Evolutionary conservation across 2,888 invertebrate genomes (phyloP), one percentile per base, ranked within the genome.

Genomic region (Busseola fusca): DNA sequence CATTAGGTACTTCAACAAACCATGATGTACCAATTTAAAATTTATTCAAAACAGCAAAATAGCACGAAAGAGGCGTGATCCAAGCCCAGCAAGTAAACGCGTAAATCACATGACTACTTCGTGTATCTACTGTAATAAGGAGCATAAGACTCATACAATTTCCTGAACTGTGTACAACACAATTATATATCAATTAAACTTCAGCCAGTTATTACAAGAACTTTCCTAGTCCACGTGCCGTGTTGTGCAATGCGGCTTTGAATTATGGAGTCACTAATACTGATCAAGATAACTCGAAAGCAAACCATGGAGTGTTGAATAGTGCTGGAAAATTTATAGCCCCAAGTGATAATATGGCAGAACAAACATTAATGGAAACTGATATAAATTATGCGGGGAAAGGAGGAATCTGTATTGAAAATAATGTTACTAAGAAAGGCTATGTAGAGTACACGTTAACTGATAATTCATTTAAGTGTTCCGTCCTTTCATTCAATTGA

Each of bases 181-280:
- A 85, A 86, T 87, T 84, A 87, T 83, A 80, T 82, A 87, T 87
- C 87, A 87, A 87, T 87, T 87, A 87, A 85, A 85, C 78, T 79
- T 80, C 62, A 80, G 80, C 73, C 73, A 78, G 86, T 86, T 85
- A 86, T 86, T 85, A 86, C 81, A 75, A 75, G 84, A 81, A 80
- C 77, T 84, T 86, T 85, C 85, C 64, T 83, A 77, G 78, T 72
- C 76, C 89, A 87, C 88, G 88, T 88, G 87, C 80, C 85, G 83
- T 84, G 88, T 91, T 91, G 87, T 89, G 86, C 88, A 92, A 92
- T 74, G 48, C 52, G 37, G 74, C 76, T 82, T 84, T 83, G 90
- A 92, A 89, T 92, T 92, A 93, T 89, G 82, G 88, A 78, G 84
- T 80, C 78, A 84, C 86, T 90, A 91, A 91, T 90, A 87, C 83